phyloP scores from a whole-genome alignment of 2,888 invertebrate genomes.

The Troilus luridus region DNA sequence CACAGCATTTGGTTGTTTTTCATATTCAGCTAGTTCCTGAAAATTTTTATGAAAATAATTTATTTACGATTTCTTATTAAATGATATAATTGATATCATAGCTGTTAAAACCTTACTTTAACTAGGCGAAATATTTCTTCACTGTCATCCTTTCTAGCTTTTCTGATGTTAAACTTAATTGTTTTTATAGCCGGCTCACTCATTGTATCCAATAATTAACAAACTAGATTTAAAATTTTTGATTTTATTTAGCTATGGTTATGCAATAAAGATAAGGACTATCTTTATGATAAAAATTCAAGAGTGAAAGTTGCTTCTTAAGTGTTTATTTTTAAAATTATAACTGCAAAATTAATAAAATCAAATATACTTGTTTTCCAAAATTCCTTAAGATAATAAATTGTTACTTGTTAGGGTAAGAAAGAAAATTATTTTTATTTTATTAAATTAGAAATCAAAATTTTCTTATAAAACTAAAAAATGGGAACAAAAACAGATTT shows the following conservation, averaged over 20 bases:
- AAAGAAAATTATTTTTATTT: background rate
- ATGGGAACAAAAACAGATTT: background rate
- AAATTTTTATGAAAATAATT: conserved; percentile 65
- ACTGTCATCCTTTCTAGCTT: background rate
- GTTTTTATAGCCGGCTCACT: background rate
- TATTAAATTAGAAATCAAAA: background rate
- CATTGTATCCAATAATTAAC: background rate
- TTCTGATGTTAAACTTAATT: conserved; percentile 28
- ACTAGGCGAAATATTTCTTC: conserved; percentile 34
- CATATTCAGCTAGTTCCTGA: conserved; percentile 84
- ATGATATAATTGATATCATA: background rate
- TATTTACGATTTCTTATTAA: background rate
- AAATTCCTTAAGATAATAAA: background rate
- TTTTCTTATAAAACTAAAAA: background rate
- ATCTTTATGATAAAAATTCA: conserved; percentile 5
- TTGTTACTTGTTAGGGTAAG: background rate
- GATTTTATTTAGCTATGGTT: background rate
- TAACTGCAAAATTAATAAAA: background rate
- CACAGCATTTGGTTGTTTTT: conserved; percentile 82
- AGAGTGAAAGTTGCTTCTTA: background rate
- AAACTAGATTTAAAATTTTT: background rate
- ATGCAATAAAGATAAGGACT: background rate
- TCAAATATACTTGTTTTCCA: background rate
- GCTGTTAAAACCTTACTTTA: conserved; percentile 8
- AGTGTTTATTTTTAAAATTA: background rate